Conservation (phyloP, 2,113 vertebrate species). For the Ptyas mucosa region DNA sequence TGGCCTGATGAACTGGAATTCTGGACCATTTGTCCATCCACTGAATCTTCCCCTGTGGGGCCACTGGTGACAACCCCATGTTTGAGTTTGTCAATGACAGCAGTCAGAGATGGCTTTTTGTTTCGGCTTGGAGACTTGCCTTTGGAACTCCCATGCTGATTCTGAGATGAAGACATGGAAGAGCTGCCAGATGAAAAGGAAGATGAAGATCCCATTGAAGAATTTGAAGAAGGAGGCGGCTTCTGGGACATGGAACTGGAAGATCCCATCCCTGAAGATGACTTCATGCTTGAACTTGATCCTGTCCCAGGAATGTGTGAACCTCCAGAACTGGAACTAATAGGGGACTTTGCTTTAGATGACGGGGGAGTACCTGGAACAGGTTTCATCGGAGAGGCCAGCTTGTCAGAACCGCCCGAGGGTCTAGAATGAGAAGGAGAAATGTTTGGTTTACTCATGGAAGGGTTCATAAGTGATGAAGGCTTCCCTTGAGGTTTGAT, state of each 20-base stretch:
- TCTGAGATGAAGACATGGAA: constrained; percentile 82
- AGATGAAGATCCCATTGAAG: constrained; percentile 74
- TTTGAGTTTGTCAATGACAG: constrained; percentile 97
- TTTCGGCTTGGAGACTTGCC: constrained; percentile 97
- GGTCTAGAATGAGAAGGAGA: constrained; percentile 95
- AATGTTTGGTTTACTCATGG: constrained; percentile 93
- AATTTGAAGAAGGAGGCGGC: constrained; percentile 77
- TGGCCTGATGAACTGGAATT: constrained; percentile 77
- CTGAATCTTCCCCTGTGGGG: constrained; percentile 85
- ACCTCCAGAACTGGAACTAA: constrained; percentile 84
- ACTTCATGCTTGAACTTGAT: constrained; percentile 84
- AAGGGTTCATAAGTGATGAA: constrained; percentile 92
- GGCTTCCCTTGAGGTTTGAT: constrained; percentile 95
- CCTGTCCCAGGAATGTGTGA: constrained; percentile 79
- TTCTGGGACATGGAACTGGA: constrained; percentile 83
- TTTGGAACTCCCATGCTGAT: constrained; percentile 85
- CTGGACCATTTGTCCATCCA: constrained; percentile 81
- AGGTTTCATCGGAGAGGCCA: constrained; percentile 94
- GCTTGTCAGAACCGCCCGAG: constrained; percentile 84
- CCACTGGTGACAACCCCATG: constrained; percentile 90
- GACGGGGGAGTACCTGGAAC: constrained; percentile 93
- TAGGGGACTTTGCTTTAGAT: constrained; percentile 95
- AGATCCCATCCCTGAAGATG: constrained; percentile 80
- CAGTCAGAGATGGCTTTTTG: constrained; percentile 96
- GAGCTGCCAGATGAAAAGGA: constrained; percentile 79